Evolutionary conservation across 2,797 vertebrate species (phyloP), one percentile per base, ranked within the genome.

Genomic region (Melanogrammus aeglefinus): DNA sequence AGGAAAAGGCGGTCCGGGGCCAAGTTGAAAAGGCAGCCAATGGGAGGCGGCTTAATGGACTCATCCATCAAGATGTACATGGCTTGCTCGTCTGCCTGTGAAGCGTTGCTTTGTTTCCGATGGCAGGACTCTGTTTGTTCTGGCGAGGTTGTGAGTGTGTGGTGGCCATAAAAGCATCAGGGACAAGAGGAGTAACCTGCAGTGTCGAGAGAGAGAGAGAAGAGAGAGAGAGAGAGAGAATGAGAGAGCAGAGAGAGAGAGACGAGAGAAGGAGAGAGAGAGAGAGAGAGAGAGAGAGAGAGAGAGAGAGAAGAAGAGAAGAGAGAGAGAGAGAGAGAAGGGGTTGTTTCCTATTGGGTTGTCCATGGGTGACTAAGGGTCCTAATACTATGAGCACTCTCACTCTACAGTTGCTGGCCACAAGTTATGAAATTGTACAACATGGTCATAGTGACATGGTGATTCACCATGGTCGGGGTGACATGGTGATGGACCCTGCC

Each of bases 1-100:
- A 75, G 71, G 36, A 21, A 78, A 47, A 82, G 76, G 75, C 18
- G 0, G 51, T 69, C 44, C 79, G 66, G 38, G 75, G 13, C 31
- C 44, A 33, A 75, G 51, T 12, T n/a, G n/a, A n/a, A n/a, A n/a
- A n/a, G n/a, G n/a, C n/a, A n/a, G n/a, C n/a, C n/a, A n/a, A n/a
- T n/a, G n/a, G n/a, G 47, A 73, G 38, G 35, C 35, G 41, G 21
- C 72, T 73, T 73, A n/a, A 41, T 73, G 72, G 35, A 39, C 1
- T 36, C 35, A 73, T 73, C 63, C 24, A 69, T 69, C 24, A 69
- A 12, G 27, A 27, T 69, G 63, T 9, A 69, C 63, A 24, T 27
- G 63, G 63, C 63, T 5, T 8, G n/a, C 63, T 69, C 27, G 63
- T 27, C 63, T 69, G 63, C 27, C 27, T 27, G n/a, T n/a, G 63